Base-by-base conservation (phyloP, 2,888 invertebrate genomes). In the Oscheius sp. region DNA sequence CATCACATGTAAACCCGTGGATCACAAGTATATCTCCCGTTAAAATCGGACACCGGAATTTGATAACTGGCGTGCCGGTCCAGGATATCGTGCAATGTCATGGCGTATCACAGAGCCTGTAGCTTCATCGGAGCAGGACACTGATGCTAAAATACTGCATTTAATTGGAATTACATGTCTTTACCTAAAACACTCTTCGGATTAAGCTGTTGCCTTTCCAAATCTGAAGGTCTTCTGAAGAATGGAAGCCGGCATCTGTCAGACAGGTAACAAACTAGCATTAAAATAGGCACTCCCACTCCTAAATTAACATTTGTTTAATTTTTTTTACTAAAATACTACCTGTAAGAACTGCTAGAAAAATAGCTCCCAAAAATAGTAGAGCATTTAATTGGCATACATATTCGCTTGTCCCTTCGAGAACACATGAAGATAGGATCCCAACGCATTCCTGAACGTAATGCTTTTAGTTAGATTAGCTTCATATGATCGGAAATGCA, bases 111-210 rank as follows among this genome's bases (percentile, higher is more conserved):
- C 52, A 9, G 66, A 66, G 25, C 52, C 66, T 13, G 66, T 66
- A n/a, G 66, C 66, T 2, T 66, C 66, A 13, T 66, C 66, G 35
- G 66, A 66, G 27, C 66, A 66, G 6, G 66, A 66, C 23, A 66
- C 66, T 66, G 35, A 35, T 35, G 35, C 35, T 35, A 35, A 35
- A 35, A 3, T 3, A 35, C 35, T 3, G 3, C 5, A 25, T 55
- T 25, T 55, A 23, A 55, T 2, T 6, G 9, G 35, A 35, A 35
- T 35, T 6, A 55, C 23, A 23, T 25, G 2, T 18, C 23, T 21
- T 27, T 66, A 66, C 66, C 52, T 49, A 66, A 29, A 9, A 66
- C 52, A 52, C 66, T 66, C 13, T 49, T 46, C 9, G 66, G 66
- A 29, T 66, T 66, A 16, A 66, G 52, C 23, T 66, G 66, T n/a